phyloP scores from a whole-genome alignment of 2,113 vertebrate species.

The Pteruthius melanotis region DNA sequence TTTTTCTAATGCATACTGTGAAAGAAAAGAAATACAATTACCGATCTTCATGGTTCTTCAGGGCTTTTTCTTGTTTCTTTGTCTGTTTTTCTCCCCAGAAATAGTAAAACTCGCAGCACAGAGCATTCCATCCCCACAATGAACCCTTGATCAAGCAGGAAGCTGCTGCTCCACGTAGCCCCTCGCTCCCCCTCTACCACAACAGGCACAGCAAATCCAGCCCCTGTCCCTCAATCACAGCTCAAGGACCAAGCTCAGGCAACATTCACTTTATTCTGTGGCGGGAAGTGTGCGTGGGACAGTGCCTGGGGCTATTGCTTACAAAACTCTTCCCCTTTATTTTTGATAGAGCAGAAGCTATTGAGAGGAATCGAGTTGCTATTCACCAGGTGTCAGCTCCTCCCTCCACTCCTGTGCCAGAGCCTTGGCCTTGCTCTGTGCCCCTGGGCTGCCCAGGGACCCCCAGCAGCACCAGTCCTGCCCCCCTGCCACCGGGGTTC shows the following conservation, averaged over 20 bases:
- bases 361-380: not conserved
- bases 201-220: not conserved
- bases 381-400: not conserved
- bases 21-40: slow-evolving; percentile 85
- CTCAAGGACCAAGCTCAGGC: slow-evolving; percentile 4
- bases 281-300: not conserved
- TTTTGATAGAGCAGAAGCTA: not conserved
- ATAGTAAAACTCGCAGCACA: not conserved
- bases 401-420: not conserved
- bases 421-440: not conserved
- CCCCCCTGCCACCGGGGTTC: not conserved
- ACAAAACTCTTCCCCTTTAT: not conserved
- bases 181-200: not conserved
- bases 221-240: not conserved
- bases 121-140: not conserved
- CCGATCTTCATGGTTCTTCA: slow-evolving; percentile 70
- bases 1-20: slow-evolving; percentile 87
- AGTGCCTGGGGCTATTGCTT: not conserved
- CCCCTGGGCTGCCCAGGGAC: not conserved
- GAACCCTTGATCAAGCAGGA: not conserved
- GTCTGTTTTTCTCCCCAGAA: slow-evolving; percentile 32
- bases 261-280: not conserved
- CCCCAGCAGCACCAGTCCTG: not conserved
- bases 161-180: not conserved
- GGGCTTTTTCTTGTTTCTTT: slow-evolving; percentile 46